Evolutionary conservation across 2,888 invertebrate genomes (phyloP).

Genomic region (Yponomeuta sedellus): DNA sequence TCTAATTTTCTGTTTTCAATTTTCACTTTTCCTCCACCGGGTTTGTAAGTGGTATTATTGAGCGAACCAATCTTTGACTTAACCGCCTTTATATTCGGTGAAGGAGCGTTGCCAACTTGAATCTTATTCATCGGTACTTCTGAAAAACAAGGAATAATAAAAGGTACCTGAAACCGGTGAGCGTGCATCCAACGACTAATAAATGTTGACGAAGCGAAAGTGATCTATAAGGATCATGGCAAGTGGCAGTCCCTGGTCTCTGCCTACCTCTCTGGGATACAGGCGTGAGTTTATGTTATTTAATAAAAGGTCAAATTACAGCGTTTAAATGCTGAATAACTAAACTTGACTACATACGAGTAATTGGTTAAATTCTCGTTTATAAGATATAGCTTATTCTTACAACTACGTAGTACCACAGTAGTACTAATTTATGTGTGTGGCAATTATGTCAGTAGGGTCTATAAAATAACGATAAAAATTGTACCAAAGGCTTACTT

Average conservation of each 20-base stretch:
- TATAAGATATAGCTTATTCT: background rate
- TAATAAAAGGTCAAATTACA: no score
- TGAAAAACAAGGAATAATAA: conserved; percentile 42
- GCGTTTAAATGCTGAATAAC: no score
- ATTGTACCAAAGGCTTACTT: conserved; percentile 67
- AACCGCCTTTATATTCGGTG: conserved; percentile 93
- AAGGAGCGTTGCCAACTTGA: conserved; percentile 93
- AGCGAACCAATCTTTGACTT: conserved; percentile 94
- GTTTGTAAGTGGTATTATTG: conserved; percentile 92
- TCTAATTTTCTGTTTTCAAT: conserved; percentile 92
- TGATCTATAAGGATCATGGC: no score
- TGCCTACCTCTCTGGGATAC: no score
- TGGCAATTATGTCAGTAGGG: background rate
- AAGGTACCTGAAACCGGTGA: background rate
- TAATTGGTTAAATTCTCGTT: background rate
- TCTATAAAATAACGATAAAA: background rate
- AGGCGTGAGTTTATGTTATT: no score
- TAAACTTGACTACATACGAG: no score
- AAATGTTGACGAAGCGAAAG: background rate
- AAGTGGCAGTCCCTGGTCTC: no score
- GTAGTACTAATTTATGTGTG: background rate
- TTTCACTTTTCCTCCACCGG: conserved; percentile 91
- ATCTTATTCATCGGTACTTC: conserved; percentile 95
- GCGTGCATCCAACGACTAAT: no score
- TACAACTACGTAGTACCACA: background rate